Evolutionary conservation across 53 echinoderm and acorn worm genomes (phyloP).

Genomic region (Astropecten irregularis): DNA sequence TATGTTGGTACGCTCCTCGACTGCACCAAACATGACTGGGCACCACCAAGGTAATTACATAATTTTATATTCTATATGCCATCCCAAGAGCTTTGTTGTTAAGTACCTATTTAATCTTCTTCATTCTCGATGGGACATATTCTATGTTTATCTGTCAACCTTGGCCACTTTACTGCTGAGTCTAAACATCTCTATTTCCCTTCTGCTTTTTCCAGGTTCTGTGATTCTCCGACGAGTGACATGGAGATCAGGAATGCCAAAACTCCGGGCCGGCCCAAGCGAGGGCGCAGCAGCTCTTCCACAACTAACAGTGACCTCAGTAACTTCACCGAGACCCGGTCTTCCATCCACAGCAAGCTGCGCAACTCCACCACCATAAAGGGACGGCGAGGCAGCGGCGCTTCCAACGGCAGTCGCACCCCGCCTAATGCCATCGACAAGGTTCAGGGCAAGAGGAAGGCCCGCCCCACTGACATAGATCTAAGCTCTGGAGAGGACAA

Average conservation of each 20-base stretch:
- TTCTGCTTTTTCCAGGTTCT: slow-evolving; percentile 88
- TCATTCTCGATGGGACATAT: no score
- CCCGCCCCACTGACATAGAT: slow-evolving; percentile 65
- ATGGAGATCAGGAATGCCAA: slow-evolving; percentile 76
- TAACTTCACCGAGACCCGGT: slow-evolving; percentile 95
- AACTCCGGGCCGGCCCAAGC: slow-evolving; percentile 78
- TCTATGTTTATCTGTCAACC: no score
- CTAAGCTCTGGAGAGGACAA: slow-evolving; percentile 65
- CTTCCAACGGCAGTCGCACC: slow-evolving; percentile 72
- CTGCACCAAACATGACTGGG: slow-evolving; percentile 98
- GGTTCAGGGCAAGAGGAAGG: slow-evolving; percentile 77
- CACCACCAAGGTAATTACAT: slow-evolving; percentile 87
- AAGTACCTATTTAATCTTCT: no score
- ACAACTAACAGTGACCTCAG: slow-evolving; percentile 77
- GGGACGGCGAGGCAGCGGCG: slow-evolving; percentile 84
- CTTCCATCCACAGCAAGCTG: slow-evolving; percentile 98
- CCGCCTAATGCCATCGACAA: slow-evolving; percentile 67
- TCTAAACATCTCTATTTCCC: no score
- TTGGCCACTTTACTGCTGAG: no score
- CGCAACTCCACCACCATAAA: slow-evolving; percentile 90
- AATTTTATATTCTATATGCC: no score
- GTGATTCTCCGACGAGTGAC: slow-evolving; percentile 97
- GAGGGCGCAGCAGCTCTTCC: slow-evolving; percentile 82
- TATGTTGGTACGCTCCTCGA: slow-evolving; percentile 98
- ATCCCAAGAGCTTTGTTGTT: no score